phyloP scores from a whole-genome alignment of 2,113 vertebrate species.

The Sisor rabdophorus region DNA sequence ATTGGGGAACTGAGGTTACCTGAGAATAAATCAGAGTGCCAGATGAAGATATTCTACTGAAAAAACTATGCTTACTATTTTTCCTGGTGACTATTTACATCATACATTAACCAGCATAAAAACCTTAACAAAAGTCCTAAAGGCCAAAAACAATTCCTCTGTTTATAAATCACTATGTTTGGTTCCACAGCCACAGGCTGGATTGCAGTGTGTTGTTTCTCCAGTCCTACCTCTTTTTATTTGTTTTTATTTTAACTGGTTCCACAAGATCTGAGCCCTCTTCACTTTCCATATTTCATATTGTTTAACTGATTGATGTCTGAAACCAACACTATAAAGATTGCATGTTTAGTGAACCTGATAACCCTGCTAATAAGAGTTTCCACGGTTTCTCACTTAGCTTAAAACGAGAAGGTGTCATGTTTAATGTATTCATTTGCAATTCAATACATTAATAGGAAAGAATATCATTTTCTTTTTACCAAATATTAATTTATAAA shows the following conservation, averaged over 20 bases:
- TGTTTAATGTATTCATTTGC: not conserved
- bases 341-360: not conserved
- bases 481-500: not conserved
- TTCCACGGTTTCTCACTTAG: not conserved
- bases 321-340: not conserved
- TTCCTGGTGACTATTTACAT: slow-evolving; percentile 9
- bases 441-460: not conserved
- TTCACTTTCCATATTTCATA: slow-evolving; percentile 2
- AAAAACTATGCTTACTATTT: not conserved
- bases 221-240: slow-evolving; percentile 3
- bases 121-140: slow-evolving; percentile 7
- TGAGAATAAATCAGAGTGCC: slow-evolving; percentile 1
- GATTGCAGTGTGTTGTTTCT: slow-evolving; percentile 10
- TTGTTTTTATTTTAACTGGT: not conserved
- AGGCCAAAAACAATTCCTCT: not conserved
- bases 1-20: not conserved
- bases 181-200: slow-evolving; percentile 5
- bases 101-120: not conserved
- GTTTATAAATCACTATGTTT: not conserved
- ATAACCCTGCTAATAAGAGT: slow-evolving; percentile 36
- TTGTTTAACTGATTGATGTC: not conserved
- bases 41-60: not conserved
- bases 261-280: not conserved
- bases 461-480: not conserved
- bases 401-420: not conserved